These are phyloP conservation scores for Elgaria multicarinata DNA, from an alignment of 2,113 vertebrate species.

Conservation along the genomic window DNA sequence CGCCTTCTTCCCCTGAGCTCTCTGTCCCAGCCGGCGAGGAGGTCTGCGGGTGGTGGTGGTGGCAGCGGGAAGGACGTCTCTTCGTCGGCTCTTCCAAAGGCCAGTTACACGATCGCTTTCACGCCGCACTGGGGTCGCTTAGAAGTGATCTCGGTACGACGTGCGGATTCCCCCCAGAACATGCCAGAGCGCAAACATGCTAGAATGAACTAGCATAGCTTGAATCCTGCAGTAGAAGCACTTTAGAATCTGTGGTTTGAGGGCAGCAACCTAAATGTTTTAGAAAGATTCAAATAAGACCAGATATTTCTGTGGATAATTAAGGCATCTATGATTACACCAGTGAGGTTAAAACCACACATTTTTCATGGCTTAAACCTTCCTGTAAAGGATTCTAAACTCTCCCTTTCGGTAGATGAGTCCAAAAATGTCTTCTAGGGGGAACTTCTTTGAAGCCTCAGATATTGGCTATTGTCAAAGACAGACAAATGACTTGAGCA, in stretches of 20 bases:
- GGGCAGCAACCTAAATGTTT: neutral
- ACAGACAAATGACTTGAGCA: neutral
- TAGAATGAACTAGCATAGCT: neutral
- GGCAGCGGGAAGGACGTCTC: too few relatives aligned
- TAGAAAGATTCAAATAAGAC: slow-evolving; percentile 3
- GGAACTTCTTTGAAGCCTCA: neutral
- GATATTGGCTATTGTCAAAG: neutral
- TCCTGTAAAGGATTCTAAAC: neutral
- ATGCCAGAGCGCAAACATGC: neutral
- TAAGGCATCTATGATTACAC: neutral
- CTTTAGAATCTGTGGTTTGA: slow-evolving; percentile 13
- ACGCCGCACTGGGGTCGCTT: too few relatives aligned
- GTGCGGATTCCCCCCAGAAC: too few relatives aligned
- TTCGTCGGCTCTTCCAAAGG: too few relatives aligned
- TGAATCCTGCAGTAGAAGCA: neutral
- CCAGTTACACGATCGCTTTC: too few relatives aligned
- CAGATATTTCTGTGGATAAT: slow-evolving; percentile 13
- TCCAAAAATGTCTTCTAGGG: neutral
- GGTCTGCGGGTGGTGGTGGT: too few relatives aligned
- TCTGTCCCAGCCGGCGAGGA: too few relatives aligned
- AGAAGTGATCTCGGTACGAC: too few relatives aligned
- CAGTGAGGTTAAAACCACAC: slow-evolving; percentile 1
- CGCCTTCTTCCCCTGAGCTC: too few relatives aligned
- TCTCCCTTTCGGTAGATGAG: neutral
- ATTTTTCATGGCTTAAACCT: neutral